A percentile compares a stretch with the other conserved stretches of the same genome.
Evolutionary conservation across 2,888 invertebrate species (phyloP).

Genomic region (Diarsia brunnea): DNA sequence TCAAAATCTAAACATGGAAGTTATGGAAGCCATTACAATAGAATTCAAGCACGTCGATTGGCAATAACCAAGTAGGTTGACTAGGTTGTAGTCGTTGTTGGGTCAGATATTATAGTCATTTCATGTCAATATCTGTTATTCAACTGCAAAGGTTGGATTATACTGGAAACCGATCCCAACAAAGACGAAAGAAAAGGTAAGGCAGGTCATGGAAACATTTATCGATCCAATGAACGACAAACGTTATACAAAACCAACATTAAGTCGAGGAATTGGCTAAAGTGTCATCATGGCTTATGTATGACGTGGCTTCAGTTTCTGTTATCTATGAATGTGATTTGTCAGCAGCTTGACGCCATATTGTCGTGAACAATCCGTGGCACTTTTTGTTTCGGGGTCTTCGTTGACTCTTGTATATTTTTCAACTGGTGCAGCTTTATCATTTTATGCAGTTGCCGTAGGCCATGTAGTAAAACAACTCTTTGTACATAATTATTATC

Average conservation of each 20-base stretch:
- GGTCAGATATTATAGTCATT: neutral
- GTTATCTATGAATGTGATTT: slow-evolving; percentile 42
- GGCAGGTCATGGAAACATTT: neutral
- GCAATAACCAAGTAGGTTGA: too few relatives aligned
- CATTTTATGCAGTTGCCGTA: slow-evolving; percentile 35
- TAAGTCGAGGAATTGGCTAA: neutral
- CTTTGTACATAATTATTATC: slow-evolving; percentile 69
- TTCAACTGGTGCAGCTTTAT: slow-evolving; percentile 3
- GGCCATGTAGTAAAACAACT: slow-evolving; percentile 34
- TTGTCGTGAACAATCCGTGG: slow-evolving; percentile 28
- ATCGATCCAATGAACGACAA: slow-evolving; percentile 11
- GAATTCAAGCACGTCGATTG: too few relatives aligned
- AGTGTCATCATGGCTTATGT: neutral
- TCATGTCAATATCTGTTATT: neutral
- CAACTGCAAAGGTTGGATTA: neutral
- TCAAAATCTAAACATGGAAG: neutral
- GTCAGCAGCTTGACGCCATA: slow-evolving; percentile 47
- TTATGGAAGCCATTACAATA: too few relatives aligned
- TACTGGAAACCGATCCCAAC: neutral
- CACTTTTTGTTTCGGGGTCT: slow-evolving; percentile 26
- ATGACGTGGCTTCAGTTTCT: slow-evolving; percentile 45
- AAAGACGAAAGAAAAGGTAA: neutral
- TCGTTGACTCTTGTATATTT: slow-evolving; percentile 32
- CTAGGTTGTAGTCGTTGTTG: neutral
- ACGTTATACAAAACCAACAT: slow-evolving; percentile 3